Base-by-base conservation (phyloP, 1,140 invertebrate species). In the Stenopsyche tienmushanensis region DNA sequence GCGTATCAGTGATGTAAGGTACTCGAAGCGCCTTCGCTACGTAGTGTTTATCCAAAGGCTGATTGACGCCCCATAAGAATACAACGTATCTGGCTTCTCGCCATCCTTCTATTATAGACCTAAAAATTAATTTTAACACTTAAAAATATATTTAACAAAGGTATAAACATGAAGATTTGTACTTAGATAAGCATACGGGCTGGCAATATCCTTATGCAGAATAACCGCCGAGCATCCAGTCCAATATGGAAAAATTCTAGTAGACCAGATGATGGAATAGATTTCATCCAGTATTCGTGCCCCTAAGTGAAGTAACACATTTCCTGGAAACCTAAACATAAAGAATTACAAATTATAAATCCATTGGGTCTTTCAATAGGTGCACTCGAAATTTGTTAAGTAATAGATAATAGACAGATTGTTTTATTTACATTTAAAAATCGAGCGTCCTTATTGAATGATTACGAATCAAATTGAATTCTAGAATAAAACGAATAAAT, bases 121-220 rank as follows among this genome's bases (percentile, higher is more conserved):
- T 88, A 74, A 71, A 64, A 70, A 71, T 63, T n/a, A 63, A 59
- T 49, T 65, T 55, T 21, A 59, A 59, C 15, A 3, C 9, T 62
- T 50, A 60, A 5, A 25, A 60, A 8, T 47, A 47, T 21, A 47
- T 44, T 17, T 45, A 47, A 39, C 26, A 26, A 24, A 9, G 15
- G 3, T 18, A 20, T 9, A 20, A 21, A 9, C 17, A 26, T 17
- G 2, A 29, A 20, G 15, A 62, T 53, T 3, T 9, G 23, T 49
- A 25, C 7, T 8, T 18, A 7, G 26, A 58, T 1, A 44, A 45
- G 24, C 45, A 34, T 29, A 89, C 88, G 76, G 79, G 73, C 82
- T 85, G 20, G 89, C 75, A 9, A 79, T 78, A 71, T 90, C 88
- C 76, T 90, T 90, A 73, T 90, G 86, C 23, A 90, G 71, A 3